Evolutionary conservation across 2,888 invertebrate genomes (phyloP).

Genomic region (Leptopterna dolabrata): DNA sequence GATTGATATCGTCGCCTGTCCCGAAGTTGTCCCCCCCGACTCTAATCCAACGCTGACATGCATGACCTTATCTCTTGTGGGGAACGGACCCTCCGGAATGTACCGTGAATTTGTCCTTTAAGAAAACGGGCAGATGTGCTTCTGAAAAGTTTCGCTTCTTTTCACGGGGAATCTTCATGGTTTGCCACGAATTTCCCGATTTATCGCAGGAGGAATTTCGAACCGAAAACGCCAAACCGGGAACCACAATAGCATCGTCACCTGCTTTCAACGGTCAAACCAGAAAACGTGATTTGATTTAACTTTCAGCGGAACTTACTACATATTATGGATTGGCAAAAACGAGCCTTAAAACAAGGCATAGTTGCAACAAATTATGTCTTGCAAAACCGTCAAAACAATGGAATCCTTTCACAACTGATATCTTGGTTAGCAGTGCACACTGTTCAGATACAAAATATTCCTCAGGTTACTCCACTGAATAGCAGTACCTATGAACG

Average conservation of each 20-base stretch:
- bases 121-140: conserved; percentile 39
- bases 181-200: conserved; percentile 20
- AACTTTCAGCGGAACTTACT: no score
- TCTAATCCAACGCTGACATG: conserved; percentile 46
- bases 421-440: no score
- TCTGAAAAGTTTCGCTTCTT: neutral
- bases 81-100: conserved; percentile 37
- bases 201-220: conserved; percentile 6
- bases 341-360: no score
- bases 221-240: neutral
- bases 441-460: no score
- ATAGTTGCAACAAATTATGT: no score
- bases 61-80: conserved; percentile 46
- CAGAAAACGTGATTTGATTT: no score
- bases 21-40: neutral
- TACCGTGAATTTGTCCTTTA: conserved; percentile 51
- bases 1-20: conserved; percentile 36
- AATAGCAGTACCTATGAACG: no score
- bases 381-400: no score
- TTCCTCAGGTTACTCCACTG: no score
- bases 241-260: neutral
- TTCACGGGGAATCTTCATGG: neutral
- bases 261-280: neutral
- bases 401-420: no score
- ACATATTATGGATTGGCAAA: no score